A percentile compares a stretch with the other conserved stretches of the same genome.
These are phyloP conservation scores for Drosophila busckii DNA, from an alignment of 1,140 invertebrate genomes.

Conservation along the genomic window DNA sequence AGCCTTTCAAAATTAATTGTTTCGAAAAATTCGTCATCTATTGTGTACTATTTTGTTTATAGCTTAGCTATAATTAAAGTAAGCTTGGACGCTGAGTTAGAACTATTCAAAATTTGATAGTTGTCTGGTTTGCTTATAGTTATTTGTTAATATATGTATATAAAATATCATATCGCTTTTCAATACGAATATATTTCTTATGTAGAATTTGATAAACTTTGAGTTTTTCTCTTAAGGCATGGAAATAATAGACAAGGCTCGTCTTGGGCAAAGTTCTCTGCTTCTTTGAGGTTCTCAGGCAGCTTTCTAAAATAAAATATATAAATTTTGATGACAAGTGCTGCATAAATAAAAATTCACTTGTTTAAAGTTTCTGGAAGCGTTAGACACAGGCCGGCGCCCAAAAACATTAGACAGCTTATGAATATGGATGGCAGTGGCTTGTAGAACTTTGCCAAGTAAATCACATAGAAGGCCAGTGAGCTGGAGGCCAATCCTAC, in stretches of 20 bases:
- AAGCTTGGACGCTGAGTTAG: too few species aligned
- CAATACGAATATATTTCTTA: too few species aligned
- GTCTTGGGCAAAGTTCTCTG: conserved; percentile 81
- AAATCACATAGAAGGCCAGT: conserved; percentile 69
- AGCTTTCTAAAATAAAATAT: conserved; percentile 59
- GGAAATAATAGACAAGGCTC: conserved; percentile 65
- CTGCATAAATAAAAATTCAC: too few species aligned
- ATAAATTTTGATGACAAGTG: too few species aligned
- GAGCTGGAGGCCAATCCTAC: conserved; percentile 79
- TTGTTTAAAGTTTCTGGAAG: conserved; percentile 82
- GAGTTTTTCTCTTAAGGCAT: conserved; percentile 15
- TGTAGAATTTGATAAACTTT: not conserved
- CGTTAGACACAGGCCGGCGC: conserved; percentile 80
- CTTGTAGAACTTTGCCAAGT: conserved; percentile 79
- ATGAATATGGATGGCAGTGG: conserved; percentile 81
- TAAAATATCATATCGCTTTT: too few species aligned
- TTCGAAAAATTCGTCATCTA: too few species aligned
- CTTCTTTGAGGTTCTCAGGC: conserved; percentile 81
- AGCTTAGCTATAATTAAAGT: too few species aligned
- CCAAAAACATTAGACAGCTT: conserved; percentile 80
- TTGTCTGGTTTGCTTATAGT: too few species aligned
- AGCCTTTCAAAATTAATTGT: too few species aligned
- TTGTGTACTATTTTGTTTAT: too few species aligned
- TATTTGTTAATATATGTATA: too few species aligned
- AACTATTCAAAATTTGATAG: too few species aligned